Evolutionary conservation across 2,797 vertebrate genomes (phyloP), one percentile per base, ranked within the genome.

Genomic region (Enteromius viviparus): DNA sequence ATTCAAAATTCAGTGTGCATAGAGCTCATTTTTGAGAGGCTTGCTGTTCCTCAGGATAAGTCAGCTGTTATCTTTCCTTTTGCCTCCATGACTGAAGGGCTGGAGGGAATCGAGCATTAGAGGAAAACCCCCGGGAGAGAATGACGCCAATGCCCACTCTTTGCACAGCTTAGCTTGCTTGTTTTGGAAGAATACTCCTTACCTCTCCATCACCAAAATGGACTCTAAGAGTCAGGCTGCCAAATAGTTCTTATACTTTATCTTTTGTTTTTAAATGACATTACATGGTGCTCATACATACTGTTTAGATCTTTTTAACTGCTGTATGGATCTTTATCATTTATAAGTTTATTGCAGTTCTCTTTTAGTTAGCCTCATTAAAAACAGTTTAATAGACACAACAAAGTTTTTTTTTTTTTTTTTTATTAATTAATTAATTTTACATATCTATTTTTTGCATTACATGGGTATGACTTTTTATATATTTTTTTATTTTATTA

Each of bases 81-180:
- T 91, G 91, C 90, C 90, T 89, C 86, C 82, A 87, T 88, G 83
- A 91, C 88, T 91, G 89, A 84, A 88, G 86, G 85, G 84, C 89
- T 69, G 4, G 69, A 34, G 86, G 87, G 68, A 77, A 64, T 71
- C 78, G 72, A 89, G 81, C 85, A 72, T 11, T 19, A 75, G 49
- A 75, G 29, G 32, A 85, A 87, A 86, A 85, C 85, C 5, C 3
- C 26, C 85, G 89, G 76, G 71, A 4, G 71, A 89, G 51, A 90
- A 80, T 89, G 19, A 78, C 79, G 80, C 81, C 65, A 62, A 42
- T 89, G 72, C 87, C 86, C 32, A 64, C 8, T 32, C 79, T 91
- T 76, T 66, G 49, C 87, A 87, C 76, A 66, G 49, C 86, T 88
- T 34, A 55, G 86, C 79, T 83, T 90, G 86, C 88, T 90, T 89